A percentile compares a stretch with the other conserved stretches of the same genome.
Evolutionary conservation across 2,113 vertebrate species (phyloP).

Genomic region (Dicrurus megarhynchus): DNA sequence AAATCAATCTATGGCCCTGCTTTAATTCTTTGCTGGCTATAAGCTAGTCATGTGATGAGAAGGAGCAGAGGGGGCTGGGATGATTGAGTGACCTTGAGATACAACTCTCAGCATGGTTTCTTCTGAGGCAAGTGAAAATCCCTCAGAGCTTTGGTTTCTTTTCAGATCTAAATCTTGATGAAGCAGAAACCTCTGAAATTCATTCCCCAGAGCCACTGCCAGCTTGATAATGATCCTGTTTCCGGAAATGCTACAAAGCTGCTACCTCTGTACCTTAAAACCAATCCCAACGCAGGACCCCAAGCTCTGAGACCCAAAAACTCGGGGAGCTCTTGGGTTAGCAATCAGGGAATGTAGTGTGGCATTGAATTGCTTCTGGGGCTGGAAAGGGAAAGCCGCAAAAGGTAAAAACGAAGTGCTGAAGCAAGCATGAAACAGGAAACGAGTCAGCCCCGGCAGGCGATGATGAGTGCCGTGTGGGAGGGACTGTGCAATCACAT

Average conservation of each 20-base stretch:
- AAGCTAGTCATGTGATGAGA: background rate
- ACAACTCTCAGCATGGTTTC: background rate
- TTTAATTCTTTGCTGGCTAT: background rate
- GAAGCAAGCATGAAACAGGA: constrained; percentile 46
- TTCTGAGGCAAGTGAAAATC: background rate
- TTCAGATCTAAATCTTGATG: background rate
- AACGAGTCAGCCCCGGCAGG: constrained; percentile 22
- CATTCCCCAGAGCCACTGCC: background rate
- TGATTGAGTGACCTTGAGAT: constrained; percentile 3
- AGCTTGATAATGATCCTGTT: background rate
- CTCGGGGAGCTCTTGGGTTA: background rate
- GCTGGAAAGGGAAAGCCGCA: constrained; percentile 5
- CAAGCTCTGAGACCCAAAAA: background rate
- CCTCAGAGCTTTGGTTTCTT: constrained; percentile 6
- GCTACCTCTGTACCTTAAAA: background rate
- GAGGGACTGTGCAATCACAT: constrained; percentile 34
- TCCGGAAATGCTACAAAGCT: background rate
- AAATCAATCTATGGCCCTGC: background rate
- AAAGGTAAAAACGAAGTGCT: background rate
- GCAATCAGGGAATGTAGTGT: rapidly evolving
- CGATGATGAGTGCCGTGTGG: background rate
- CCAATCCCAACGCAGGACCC: background rate
- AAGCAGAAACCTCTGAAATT: constrained; percentile 26
- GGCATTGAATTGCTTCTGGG: background rate
- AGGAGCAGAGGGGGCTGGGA: background rate